Percentiles rank a stretch among this genome's conserved stretches.
These are phyloP conservation scores for Prionchulus punctatus DNA, from an alignment of 2,888 invertebrate species.

Conservation along the genomic window DNA sequence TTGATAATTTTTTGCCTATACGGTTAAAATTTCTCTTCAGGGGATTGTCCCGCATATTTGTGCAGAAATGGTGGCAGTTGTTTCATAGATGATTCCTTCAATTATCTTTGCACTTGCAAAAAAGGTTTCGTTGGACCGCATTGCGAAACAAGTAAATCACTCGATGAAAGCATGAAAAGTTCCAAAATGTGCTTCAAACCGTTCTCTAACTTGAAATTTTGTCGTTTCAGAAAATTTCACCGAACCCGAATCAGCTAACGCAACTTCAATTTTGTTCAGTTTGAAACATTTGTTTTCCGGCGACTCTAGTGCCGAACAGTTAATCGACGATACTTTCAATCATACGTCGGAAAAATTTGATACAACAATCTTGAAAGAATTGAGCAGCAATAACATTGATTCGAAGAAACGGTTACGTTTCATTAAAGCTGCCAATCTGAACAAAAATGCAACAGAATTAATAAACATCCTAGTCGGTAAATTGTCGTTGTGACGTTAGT, in stretches of 20 bases:
- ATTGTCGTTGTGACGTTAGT: too few relatives aligned
- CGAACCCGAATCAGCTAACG: background rate
- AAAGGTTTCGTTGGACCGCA: background rate
- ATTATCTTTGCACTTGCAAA: background rate
- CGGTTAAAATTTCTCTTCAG: conserved; percentile 2
- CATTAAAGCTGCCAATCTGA: background rate
- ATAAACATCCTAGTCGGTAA: background rate
- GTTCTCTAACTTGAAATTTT: too few relatives aligned
- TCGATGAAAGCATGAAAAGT: too few relatives aligned
- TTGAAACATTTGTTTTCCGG: background rate
- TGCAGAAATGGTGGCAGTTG: conserved; percentile 10
- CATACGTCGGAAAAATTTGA: background rate
- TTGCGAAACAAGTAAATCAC: background rate
- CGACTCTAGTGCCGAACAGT: background rate
- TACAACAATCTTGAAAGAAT: background rate
- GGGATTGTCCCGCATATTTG: conserved; percentile 10
- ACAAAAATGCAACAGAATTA: background rate
- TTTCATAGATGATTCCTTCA: background rate
- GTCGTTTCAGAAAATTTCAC: too few relatives aligned
- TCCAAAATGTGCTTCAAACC: too few relatives aligned
- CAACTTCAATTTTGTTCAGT: background rate
- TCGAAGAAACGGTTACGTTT: background rate
- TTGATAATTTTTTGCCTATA: background rate
- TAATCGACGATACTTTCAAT: background rate
- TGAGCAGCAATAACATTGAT: background rate